Evolutionary conservation across 1,140 invertebrate genomes (phyloP).

Genomic region (Papilio machaon): DNA sequence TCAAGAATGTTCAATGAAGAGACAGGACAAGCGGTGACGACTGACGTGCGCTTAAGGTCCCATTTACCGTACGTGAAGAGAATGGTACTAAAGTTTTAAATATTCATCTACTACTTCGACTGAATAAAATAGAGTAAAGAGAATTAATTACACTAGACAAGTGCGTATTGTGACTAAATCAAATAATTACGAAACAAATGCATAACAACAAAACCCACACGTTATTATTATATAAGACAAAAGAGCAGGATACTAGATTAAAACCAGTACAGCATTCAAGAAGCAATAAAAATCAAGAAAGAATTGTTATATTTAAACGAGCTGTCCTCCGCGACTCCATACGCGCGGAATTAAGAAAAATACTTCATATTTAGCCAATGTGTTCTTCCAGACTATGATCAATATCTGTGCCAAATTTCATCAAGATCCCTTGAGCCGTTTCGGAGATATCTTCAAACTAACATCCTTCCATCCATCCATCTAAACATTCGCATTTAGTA

Average conservation of each 20-base stretch:
- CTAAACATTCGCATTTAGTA: no score
- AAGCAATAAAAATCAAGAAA: neutral
- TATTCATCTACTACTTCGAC: neutral
- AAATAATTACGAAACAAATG: neutral
- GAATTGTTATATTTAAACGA: no score
- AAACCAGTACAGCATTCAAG: neutral
- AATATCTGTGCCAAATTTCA: no score
- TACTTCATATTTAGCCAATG: no score
- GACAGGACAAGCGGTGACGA: slow-evolving; percentile 47
- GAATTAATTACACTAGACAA: neutral
- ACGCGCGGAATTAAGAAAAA: no score
- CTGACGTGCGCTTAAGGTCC: slow-evolving; percentile 42
- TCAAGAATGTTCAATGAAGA: slow-evolving; percentile 46
- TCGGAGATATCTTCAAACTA: no score
- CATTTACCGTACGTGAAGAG: slow-evolving; percentile 39
- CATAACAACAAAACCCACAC: neutral
- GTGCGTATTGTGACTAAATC: neutral
- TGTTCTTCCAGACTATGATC: no score
- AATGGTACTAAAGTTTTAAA: neutral
- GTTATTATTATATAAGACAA: neutral
- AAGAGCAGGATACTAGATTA: neutral
- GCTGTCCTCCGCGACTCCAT: no score
- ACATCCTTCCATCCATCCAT: no score
- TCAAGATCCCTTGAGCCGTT: no score
- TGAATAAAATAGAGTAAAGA: neutral